These are phyloP conservation scores for Drosophila atripex DNA, from an alignment of 2,888 invertebrate species.

Conservation along the genomic window DNA sequence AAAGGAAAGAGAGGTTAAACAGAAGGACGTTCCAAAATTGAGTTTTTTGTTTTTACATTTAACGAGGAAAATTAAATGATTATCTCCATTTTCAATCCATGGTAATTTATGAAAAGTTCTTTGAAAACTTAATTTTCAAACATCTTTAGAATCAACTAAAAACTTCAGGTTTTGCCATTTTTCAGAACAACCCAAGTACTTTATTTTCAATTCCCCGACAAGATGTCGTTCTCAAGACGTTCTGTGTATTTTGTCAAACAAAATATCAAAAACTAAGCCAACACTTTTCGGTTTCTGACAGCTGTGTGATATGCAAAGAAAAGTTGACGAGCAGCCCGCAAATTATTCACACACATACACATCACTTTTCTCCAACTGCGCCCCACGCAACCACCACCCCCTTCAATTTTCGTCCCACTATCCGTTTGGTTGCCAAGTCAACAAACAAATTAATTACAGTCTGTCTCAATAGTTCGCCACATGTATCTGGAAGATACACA, in stretches of 20 bases:
- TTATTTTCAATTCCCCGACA: constrained; percentile 30
- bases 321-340: constrained; percentile 68
- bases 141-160: background rate
- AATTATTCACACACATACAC: constrained; percentile 50
- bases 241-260: constrained; percentile 27
- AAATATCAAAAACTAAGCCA: constrained; percentile 55
- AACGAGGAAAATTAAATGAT: background rate
- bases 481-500: constrained; percentile 58
- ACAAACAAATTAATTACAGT: constrained; percentile 77
- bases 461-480: constrained; percentile 73
- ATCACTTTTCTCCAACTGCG: background rate
- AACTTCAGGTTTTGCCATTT: background rate
- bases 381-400: background rate
- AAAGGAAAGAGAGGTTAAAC: background rate
- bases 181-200: constrained; percentile 1
- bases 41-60: too few relatives aligned
- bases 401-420: background rate
- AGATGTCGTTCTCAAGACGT: constrained; percentile 24
- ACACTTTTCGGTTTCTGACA: constrained; percentile 41
- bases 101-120: background rate
- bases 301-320: constrained; percentile 64
- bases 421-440: constrained; percentile 66
- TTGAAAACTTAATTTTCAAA: background rate
- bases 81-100: background rate
- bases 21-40: constrained; percentile 8